These are phyloP conservation scores for Shargacucullia verbasci DNA, from an alignment of 2,888 invertebrate species.

Conservation along the genomic window DNA sequence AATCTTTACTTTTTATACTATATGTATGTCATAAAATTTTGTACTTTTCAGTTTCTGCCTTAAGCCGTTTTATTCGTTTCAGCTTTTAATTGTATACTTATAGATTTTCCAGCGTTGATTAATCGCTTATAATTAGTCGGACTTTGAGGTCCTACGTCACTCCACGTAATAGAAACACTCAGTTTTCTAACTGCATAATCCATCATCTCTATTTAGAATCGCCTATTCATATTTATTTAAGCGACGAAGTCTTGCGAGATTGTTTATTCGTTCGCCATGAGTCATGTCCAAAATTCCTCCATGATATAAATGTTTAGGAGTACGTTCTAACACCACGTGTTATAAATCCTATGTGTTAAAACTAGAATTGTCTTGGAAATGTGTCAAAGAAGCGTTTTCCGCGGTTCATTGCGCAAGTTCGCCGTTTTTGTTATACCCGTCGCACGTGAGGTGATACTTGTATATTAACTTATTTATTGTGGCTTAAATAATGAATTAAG, in stretches of 20 bases:
- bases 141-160: no score
- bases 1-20: no score
- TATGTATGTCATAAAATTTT: no score
- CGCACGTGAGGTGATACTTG: conserved; percentile 29
- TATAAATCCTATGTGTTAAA: conserved; percentile 42
- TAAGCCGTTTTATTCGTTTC: no score
- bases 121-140: neutral
- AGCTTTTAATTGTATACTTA: no score
- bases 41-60: no score
- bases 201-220: conserved; percentile 30
- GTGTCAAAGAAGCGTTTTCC: conserved; percentile 50
- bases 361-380: conserved; percentile 55
- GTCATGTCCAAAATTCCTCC: conserved; percentile 46
- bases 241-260: conserved; percentile 21
- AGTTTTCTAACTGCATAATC: conserved; percentile 12
- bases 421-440: conserved; percentile 42
- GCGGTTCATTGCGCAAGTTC: conserved; percentile 35
- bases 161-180: conserved; percentile 21
- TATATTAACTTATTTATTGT: neutral
- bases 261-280: conserved; percentile 49
- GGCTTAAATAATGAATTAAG: neutral
- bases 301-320: conserved; percentile 15
- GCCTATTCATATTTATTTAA: conserved; percentile 31
- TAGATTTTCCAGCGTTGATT: neutral
- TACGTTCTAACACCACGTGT: conserved; percentile 38